Percentiles rank a stretch among this genome's conserved stretches.
phyloP scores from a whole-genome alignment of 2,797 vertebrate species.

The Sebastes vulpes region DNA sequence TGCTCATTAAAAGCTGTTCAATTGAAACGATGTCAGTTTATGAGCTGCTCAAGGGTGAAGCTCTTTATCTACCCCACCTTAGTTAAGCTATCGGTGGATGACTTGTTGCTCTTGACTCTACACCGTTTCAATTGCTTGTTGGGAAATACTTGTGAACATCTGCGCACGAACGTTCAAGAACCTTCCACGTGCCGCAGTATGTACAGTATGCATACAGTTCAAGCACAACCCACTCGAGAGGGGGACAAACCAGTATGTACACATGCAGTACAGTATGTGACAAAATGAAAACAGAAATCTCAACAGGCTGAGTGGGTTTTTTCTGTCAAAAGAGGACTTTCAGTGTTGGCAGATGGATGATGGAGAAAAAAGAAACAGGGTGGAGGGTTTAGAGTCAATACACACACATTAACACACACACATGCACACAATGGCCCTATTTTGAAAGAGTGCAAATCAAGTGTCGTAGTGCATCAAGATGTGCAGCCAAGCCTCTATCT shows the following conservation, averaged over 20 bases:
- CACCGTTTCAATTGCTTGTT: conserved; percentile 45
- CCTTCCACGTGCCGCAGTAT: conserved; percentile 1
- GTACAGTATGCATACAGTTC: conserved; percentile 14
- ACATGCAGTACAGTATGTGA: conserved; percentile 22
- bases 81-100: conserved; percentile 58
- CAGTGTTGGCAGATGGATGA: conserved; percentile 71
- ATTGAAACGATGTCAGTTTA: conserved; percentile 12
- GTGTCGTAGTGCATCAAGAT: conserved; percentile 38
- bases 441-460: conserved; percentile 70
- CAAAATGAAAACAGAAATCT: conserved; percentile 20
- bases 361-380: conserved; percentile 48
- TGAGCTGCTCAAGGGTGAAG: conserved; percentile 26
- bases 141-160: conserved; percentile 53
- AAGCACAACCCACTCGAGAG: background rate
- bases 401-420: conserved; percentile 27
- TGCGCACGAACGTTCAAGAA: conserved; percentile 15
- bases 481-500: conserved; percentile 15
- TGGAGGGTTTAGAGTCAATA: conserved; percentile 50
- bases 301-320: conserved; percentile 66
- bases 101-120: conserved; percentile 48
- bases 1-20: conserved; percentile 8
- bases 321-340: conserved; percentile 67
- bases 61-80: conserved; percentile 51
- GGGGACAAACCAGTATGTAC: conserved; percentile 8
- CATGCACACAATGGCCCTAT: conserved; percentile 68